These are phyloP conservation scores for Chaitophorus viminalis DNA, from an alignment of 2,888 invertebrate genomes.

Conservation along the genomic window DNA sequence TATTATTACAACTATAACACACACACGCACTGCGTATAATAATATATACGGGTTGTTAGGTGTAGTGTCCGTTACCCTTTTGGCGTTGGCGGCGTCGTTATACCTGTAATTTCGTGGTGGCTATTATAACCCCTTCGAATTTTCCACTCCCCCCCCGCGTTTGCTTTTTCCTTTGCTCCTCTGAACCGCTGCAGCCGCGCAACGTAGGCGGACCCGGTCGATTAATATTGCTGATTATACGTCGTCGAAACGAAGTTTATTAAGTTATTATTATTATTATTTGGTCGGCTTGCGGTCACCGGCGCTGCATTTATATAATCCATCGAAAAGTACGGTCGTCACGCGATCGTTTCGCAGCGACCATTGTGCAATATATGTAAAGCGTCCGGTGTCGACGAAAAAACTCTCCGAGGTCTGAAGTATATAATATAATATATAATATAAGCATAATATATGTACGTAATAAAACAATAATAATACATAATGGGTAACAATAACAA, in stretches of 20 bases:
- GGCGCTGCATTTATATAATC: conserved; percentile 22
- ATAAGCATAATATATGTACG: too few relatives aligned
- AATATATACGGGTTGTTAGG: too few relatives aligned
- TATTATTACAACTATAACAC: neutral
- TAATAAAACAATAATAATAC: too few relatives aligned
- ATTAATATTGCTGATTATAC: conserved; percentile 47
- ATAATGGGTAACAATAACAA: too few relatives aligned
- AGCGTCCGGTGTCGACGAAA: too few relatives aligned
- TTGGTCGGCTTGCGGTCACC: conserved; percentile 15
- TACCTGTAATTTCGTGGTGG: conserved; percentile 4
- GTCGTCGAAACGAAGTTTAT: conserved; percentile 53
- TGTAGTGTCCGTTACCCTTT: too few relatives aligned
- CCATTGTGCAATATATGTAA: too few relatives aligned
- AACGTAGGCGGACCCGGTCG: neutral
- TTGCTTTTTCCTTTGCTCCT: neutral
- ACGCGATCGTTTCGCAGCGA: conserved; percentile 21
- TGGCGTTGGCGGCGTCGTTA: neutral
- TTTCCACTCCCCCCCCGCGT: too few relatives aligned
- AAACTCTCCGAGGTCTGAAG: too few relatives aligned
- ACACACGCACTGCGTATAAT: too few relatives aligned
- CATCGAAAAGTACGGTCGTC: conserved; percentile 22
- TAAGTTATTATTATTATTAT: conserved; percentile 43
- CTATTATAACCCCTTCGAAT: neutral
- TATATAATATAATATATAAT: too few relatives aligned
- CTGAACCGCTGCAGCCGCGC: neutral